These are phyloP conservation scores for Ennomos quercinarius DNA, from an alignment of 2,888 invertebrate genomes.

Conservation along the genomic window DNA sequence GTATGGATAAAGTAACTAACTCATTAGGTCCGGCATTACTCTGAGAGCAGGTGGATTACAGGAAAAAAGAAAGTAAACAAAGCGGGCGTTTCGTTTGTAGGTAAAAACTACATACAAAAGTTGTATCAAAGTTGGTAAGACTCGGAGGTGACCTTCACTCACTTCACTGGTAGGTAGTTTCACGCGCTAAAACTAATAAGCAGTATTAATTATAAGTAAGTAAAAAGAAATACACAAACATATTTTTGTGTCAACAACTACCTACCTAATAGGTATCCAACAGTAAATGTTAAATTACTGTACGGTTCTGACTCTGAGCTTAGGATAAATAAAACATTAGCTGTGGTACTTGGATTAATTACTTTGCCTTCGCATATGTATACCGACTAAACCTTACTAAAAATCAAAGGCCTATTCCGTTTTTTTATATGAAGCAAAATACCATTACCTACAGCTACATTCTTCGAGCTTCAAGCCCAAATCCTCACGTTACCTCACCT, in stretches of 20 bases:
- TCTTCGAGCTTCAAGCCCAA: neutral
- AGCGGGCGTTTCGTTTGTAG: constrained; percentile 8
- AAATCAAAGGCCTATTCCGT: no score
- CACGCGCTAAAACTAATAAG: no score
- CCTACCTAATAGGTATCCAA: neutral
- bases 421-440: neutral
- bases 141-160: constrained; percentile 10
- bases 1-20: constrained; percentile 7
- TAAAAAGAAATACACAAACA: no score
- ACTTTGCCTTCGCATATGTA: no score
- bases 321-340: no score
- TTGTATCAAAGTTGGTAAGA: constrained; percentile 16
- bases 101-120: constrained; percentile 14
- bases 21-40: constrained; percentile 4
- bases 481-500: constrained; percentile 3
- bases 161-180: neutral
- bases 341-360: no score
- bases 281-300: no score
- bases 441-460: constrained; percentile 1
- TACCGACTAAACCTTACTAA: no score
- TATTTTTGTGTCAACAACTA: no score
- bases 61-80: constrained; percentile 19
- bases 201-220: no score
- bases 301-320: no score
- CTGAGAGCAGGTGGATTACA: constrained; percentile 22